phyloP scores from a whole-genome alignment of 2,888 invertebrate genomes.

The Thalpophila matura region DNA sequence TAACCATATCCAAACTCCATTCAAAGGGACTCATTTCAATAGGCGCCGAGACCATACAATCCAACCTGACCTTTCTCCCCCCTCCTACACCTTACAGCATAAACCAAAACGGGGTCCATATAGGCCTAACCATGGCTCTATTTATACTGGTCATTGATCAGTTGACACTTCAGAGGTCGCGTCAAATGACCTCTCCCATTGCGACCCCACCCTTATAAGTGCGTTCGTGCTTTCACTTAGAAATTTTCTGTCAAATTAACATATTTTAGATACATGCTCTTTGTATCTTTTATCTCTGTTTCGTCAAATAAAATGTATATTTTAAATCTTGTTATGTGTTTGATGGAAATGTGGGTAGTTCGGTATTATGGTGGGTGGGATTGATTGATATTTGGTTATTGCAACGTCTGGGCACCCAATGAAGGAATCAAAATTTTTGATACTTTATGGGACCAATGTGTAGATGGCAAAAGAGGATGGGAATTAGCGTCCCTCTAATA shows the following conservation, averaged over 20 bases:
- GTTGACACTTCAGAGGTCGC: conserved; percentile 64
- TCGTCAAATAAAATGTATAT: conserved; percentile 44
- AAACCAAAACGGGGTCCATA: conserved; percentile 28
- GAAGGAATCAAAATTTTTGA: neutral
- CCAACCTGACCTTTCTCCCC: conserved; percentile 35
- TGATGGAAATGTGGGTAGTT: conserved; percentile 14
- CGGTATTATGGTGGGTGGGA: neutral
- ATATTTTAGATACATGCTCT: conserved; percentile 47
- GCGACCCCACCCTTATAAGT: conserved; percentile 64
- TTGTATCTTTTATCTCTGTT: conserved; percentile 32
- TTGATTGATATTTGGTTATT: neutral
- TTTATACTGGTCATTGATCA: conserved; percentile 47
- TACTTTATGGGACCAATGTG: too few species aligned
- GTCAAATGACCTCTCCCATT: conserved; percentile 56
- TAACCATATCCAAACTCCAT: conserved; percentile 50
- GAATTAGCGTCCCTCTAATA: neutral
- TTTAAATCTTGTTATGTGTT: conserved; percentile 22
- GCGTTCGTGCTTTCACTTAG: conserved; percentile 65
- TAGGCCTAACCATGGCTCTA: conserved; percentile 44
- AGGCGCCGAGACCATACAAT: conserved; percentile 52
- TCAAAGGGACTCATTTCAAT: conserved; percentile 63
- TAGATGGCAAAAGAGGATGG: neutral
- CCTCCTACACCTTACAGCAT: conserved; percentile 25
- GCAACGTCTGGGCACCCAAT: neutral
- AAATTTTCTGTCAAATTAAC: conserved; percentile 61